phyloP scores from a whole-genome alignment of 2,888 invertebrate genomes.

The Mimachlamys varia region DNA sequence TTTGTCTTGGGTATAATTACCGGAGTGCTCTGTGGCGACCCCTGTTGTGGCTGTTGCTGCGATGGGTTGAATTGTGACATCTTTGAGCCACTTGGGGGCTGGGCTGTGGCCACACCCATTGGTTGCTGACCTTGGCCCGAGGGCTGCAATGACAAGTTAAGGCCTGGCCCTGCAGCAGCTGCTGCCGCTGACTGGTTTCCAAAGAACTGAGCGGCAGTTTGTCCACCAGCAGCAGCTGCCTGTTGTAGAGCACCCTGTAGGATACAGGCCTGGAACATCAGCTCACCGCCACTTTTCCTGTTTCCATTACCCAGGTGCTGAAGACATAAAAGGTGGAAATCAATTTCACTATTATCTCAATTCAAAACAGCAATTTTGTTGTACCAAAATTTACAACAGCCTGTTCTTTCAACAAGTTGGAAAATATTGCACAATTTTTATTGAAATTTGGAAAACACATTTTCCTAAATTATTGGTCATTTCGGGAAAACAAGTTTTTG shows the following conservation, averaged over 20 bases:
- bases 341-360: background rate
- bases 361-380: too few relatives aligned
- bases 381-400: too few relatives aligned
- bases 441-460: too few relatives aligned
- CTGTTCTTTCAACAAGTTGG: too few relatives aligned
- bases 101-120: slow-evolving; percentile 58
- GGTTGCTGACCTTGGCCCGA: slow-evolving; percentile 56
- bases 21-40: slow-evolving; percentile 66
- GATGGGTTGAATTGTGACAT: slow-evolving; percentile 60
- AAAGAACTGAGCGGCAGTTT: slow-evolving; percentile 65
- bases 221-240: slow-evolving; percentile 76
- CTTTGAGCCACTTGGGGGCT: slow-evolving; percentile 56
- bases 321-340: slow-evolving; percentile 32
- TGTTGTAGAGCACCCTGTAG: slow-evolving; percentile 72
- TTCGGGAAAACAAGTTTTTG: too few relatives aligned
- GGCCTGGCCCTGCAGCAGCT: slow-evolving; percentile 51
- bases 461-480: too few relatives aligned
- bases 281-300: slow-evolving; percentile 56
- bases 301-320: slow-evolving; percentile 51
- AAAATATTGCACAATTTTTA: too few relatives aligned
- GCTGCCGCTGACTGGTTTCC: slow-evolving; percentile 70
- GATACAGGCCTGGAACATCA: slow-evolving; percentile 64
- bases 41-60: slow-evolving; percentile 59
- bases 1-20: slow-evolving; percentile 54
- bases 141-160: slow-evolving; percentile 70